These are phyloP conservation scores for Geophilus truncorum DNA, from an alignment of 2,888 invertebrate species.

Conservation along the genomic window DNA sequence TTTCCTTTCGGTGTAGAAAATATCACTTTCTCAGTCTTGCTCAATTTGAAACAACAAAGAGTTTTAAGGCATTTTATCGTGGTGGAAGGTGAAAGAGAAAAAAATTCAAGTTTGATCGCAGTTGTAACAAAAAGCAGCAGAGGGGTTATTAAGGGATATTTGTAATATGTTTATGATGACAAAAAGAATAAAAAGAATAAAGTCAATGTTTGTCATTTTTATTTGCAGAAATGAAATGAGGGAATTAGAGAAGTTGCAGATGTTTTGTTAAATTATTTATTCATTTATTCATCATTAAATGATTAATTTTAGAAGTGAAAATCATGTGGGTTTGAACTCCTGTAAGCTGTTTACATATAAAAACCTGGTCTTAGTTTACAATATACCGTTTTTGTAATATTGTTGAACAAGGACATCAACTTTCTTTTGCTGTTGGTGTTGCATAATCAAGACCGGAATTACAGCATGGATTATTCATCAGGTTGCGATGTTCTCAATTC, in stretches of 20 bases:
- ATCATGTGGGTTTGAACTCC: too few species aligned
- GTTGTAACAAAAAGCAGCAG: constrained; percentile 18
- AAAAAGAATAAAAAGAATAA: constrained; percentile 28
- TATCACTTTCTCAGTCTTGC: constrained; percentile 27
- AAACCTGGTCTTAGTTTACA: neutral
- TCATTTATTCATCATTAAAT: too few species aligned
- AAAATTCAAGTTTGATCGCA: constrained; percentile 6
- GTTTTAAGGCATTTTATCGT: constrained; percentile 18
- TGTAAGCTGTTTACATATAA: neutral
- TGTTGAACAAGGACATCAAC: neutral
- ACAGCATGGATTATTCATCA: neutral
- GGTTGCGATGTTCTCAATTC: neutral
- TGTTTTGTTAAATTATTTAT: too few species aligned
- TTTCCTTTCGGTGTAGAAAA: neutral
- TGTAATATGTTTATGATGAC: constrained; percentile 30
- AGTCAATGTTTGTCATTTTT: neutral
- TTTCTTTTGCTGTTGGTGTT: neutral
- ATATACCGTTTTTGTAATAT: neutral
- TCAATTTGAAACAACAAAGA: constrained; percentile 9
- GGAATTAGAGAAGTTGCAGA: neutral
- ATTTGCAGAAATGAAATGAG: neutral
- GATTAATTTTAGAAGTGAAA: too few species aligned
- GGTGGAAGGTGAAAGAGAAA: constrained; percentile 16
- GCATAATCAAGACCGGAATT: neutral
- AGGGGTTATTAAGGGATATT: constrained; percentile 31